Conservation (phyloP, 2,113 vertebrate species). For the Nycticebus coucang region DNA sequence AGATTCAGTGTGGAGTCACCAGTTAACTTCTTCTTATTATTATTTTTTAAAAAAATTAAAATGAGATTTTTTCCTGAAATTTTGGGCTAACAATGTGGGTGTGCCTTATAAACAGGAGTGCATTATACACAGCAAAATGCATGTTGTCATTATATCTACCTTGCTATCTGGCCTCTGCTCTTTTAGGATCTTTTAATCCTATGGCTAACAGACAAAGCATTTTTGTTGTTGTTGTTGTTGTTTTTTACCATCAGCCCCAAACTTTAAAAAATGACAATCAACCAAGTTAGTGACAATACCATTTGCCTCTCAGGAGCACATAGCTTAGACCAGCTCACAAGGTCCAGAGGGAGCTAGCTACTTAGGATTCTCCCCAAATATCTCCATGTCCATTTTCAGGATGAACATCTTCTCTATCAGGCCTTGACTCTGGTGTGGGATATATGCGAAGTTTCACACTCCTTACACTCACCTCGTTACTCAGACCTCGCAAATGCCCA, state of each 20-base stretch:
- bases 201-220: no score
- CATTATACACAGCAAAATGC: no score
- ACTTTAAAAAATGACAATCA: neutral
- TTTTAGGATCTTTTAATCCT: neutral
- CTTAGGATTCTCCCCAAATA: neutral
- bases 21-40: no score
- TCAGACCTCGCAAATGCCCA: neutral
- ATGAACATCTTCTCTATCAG: neutral
- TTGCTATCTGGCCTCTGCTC: neutral
- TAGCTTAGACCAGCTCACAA: neutral
- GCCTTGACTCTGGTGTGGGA: fast-evolving
- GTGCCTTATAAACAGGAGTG: no score
- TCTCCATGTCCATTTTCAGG: neutral
- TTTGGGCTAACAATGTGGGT: no score
- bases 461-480: fast-evolving
- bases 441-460: no score
- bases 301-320: neutral
- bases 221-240: neutral
- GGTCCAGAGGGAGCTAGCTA: neutral
- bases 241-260: neutral
- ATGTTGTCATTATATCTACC: no score
- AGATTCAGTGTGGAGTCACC: no score
- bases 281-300: neutral
- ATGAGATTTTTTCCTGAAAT: no score
- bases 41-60: no score